Evolutionary conservation across 1,140 invertebrate species (phyloP), one percentile per base, ranked within the genome.

Genomic region (Saccostrea cuccullata): DNA sequence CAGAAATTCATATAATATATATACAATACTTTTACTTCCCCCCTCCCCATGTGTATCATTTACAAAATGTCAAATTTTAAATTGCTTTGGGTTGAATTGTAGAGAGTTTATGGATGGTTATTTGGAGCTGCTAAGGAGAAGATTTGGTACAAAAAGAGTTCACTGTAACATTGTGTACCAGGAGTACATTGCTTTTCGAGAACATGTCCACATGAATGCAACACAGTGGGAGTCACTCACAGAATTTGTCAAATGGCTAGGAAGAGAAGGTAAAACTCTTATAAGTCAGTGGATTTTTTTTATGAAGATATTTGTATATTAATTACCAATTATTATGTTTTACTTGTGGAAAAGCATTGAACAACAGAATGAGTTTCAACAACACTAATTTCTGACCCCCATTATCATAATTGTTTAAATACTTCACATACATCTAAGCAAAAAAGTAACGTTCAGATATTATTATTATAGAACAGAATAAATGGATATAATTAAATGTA

Each of bases 191-290:
- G 96, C 97, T 0, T 97, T 99, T 93, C 95, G 97, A 93, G 96
- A 98, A 91, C 99, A 99, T 94, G 95, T 99, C 8, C 99, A 99
- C 93, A 99, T 99, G 99, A 99, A 99, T 95, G 96, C 98, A 0
- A 99, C 99, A 0, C 96, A 94, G 90, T 99, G 99, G 99, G 96
- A 98, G 88, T 99, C 98, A 0, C 95, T 99, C 0, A 99, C 98
- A 20, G 98, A 97, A 11, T 99, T 99, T 96, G 97, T 99, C 0
- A 98, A 99, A 94, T 99, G 97, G 97, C 95, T 99, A 0, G 99
- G 98, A 0, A 95, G 97, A 84, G 97, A 97, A 92, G 96, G 95
- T 93, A 77, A 77, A 13, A 6, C 15, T n/a, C 58, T n/a, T 20
- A n/a, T 64, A 64, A 47, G 47, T 47, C 47, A 47, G 47, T 47